Evolutionary conservation across 1,140 invertebrate genomes (phyloP).

Genomic region (Rhyzopertha dominica): DNA sequence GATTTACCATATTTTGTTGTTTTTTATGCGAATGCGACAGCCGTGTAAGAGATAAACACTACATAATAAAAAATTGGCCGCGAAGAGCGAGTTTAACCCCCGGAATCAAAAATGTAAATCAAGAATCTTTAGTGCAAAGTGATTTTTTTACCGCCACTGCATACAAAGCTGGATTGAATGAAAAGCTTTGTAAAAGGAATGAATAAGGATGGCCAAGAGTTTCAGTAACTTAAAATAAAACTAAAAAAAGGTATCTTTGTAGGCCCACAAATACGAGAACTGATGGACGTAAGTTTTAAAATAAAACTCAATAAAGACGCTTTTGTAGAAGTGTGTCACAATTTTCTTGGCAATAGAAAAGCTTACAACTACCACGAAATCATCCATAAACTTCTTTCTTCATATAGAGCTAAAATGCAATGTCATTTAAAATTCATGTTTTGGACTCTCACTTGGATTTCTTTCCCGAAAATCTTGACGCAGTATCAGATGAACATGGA

Average conservation of each 20-base stretch:
- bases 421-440: too few species aligned
- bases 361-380: constrained; percentile 26
- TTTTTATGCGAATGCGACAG: constrained; percentile 13
- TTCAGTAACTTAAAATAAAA: constrained; percentile 37
- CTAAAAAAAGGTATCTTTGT: constrained; percentile 40
- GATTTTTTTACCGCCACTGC: constrained; percentile 34
- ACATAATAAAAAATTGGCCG: constrained; percentile 20
- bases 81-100: constrained; percentile 15
- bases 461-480: constrained; percentile 1
- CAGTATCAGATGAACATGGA: constrained; percentile 2
- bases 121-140: constrained; percentile 23
- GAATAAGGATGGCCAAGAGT: constrained; percentile 33
- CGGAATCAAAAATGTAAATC: constrained; percentile 28
- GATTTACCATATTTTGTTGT: too few species aligned
- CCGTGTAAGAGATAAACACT: constrained; percentile 31
- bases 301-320: constrained; percentile 16
- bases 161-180: too few species aligned
- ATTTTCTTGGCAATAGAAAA: constrained; percentile 32
- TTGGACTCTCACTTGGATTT: constrained; percentile 3
- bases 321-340: too few species aligned
- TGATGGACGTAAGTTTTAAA: constrained; percentile 20
- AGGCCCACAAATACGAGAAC: constrained; percentile 34
- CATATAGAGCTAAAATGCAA: constrained; percentile 14
- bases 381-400: constrained; percentile 21
- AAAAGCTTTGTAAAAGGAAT: constrained; percentile 46